Percentiles rank a stretch among this genome's conserved stretches.
These are phyloP conservation scores for Chironomus tentans DNA, from an alignment of 2,888 invertebrate species.

Conservation along the genomic window DNA sequence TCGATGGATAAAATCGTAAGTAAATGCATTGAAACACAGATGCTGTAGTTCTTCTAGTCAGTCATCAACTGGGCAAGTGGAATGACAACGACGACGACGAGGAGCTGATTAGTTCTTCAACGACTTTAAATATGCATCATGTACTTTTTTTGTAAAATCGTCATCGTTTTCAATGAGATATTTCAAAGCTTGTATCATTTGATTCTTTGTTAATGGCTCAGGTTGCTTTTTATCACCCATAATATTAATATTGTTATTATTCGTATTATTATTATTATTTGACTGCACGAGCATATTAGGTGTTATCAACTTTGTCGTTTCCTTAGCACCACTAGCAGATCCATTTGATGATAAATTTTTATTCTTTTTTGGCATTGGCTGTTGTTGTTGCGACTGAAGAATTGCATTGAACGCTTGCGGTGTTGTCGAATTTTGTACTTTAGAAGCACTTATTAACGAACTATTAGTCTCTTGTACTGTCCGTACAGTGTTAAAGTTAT, in stretches of 20 bases:
- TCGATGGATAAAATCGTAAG: background rate
- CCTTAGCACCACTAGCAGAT: background rate
- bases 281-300: background rate
- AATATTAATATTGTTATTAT: background rate
- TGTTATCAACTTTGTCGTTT: background rate
- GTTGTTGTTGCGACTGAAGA: background rate
- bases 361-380: background rate
- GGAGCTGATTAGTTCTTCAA: conserved; percentile 46
- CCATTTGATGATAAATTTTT: background rate
- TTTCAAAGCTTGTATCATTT: conserved; percentile 79
- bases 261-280: background rate
- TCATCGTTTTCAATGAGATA: conserved; percentile 80
- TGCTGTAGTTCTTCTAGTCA: too few relatives aligned
- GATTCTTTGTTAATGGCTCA: conserved; percentile 77
- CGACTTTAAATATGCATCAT: conserved; percentile 86
- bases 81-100: too few relatives aligned
- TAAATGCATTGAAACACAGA: background rate
- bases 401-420: too few relatives aligned
- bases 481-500: conserved; percentile 37
- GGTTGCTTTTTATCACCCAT: conserved; percentile 35
- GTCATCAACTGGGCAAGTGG: background rate
- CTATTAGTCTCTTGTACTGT: background rate
- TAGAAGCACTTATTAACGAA: background rate
- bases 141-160: conserved; percentile 79
- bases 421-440: too few relatives aligned